Conservation (phyloP, 2,888 invertebrate species). For the Drosophila yooni region DNA sequence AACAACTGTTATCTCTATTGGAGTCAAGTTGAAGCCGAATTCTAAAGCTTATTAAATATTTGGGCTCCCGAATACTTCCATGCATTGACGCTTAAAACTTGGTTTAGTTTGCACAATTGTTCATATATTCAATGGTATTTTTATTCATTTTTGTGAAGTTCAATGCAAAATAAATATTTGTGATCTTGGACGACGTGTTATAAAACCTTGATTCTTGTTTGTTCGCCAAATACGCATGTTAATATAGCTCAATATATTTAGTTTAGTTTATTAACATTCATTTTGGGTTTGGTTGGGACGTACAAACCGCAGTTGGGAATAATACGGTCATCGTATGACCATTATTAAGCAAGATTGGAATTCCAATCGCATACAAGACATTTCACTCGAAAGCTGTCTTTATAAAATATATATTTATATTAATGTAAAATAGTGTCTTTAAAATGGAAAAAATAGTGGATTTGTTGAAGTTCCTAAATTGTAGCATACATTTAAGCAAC, state of each 20-base stretch:
- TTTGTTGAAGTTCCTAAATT: slow-evolving; percentile 3
- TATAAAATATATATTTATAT: background rate
- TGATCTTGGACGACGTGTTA: background rate
- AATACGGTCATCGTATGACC: no score
- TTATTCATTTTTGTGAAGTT: slow-evolving; percentile 33
- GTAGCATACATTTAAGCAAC: slow-evolving; percentile 51
- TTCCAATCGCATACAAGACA: background rate
- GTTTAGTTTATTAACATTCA: background rate
- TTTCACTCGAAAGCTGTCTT: no score
- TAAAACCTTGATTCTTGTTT: slow-evolving; percentile 3
- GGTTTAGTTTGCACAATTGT: slow-evolving; percentile 52
- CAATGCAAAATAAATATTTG: slow-evolving; percentile 4
- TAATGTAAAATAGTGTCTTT: background rate
- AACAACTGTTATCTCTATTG: slow-evolving; percentile 54
- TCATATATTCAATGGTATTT: background rate
- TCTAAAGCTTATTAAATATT: slow-evolving; percentile 50
- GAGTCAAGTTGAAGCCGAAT: slow-evolving; percentile 13
- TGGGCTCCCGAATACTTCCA: slow-evolving; percentile 8
- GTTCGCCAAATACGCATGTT: background rate
- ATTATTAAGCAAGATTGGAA: background rate
- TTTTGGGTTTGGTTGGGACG: background rate
- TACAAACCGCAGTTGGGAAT: background rate
- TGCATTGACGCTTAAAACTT: slow-evolving; percentile 20
- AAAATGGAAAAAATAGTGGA: background rate
- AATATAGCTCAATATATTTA: background rate